A percentile compares a stretch with the other conserved stretches of the same genome.
phyloP scores from a whole-genome alignment of 2,797 vertebrate species.

The Schizopygopsis pylzovi region DNA sequence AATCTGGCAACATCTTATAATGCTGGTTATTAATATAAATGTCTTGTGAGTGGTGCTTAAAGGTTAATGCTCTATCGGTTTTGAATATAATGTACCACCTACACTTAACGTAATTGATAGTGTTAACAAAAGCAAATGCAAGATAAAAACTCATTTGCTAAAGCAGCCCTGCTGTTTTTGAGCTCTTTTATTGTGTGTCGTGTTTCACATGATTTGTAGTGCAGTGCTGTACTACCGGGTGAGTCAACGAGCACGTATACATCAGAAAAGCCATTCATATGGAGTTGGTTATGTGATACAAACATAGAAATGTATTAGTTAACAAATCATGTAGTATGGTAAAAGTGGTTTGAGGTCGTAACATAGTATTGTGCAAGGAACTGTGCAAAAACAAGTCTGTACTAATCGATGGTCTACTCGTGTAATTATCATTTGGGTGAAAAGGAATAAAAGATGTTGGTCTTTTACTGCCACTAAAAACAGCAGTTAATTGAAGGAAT shows the following conservation, averaged over 20 bases:
- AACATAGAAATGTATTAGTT: background rate
- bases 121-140: too few species aligned
- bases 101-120: background rate
- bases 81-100: background rate
- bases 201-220: background rate
- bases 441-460: background rate
- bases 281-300: background rate
- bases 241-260: background rate
- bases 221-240: background rate
- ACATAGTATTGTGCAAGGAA: background rate
- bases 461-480: background rate
- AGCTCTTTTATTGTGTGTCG: background rate
- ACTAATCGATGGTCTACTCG: background rate
- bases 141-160: background rate
- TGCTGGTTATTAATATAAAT: background rate
- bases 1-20: background rate
- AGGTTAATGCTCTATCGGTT: background rate
- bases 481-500: background rate
- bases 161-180: background rate
- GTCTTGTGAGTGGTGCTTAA: background rate
- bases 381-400: background rate
- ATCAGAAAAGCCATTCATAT: background rate
- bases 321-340: background rate
- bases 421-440: background rate
- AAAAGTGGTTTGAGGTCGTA: background rate